Percentiles rank a stretch among this genome's conserved stretches.
phyloP scores from a whole-genome alignment of 2,888 invertebrate genomes.

The Apodemia hepburni region DNA sequence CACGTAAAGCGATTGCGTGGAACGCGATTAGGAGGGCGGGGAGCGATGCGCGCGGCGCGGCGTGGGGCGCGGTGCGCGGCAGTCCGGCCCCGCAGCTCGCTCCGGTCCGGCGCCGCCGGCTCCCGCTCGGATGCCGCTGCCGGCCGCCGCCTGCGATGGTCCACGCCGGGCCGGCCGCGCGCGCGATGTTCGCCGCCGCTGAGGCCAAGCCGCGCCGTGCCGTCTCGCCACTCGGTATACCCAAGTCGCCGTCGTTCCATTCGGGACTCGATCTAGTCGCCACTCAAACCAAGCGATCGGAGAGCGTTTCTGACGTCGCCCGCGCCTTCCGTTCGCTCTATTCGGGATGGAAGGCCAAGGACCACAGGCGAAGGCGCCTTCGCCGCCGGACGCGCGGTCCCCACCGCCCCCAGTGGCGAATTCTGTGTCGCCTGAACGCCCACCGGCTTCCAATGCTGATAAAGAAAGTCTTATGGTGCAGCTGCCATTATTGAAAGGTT shows the following conservation, averaged over 20 bases:
- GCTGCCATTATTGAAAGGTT: constrained; percentile 77
- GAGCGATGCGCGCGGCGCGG: constrained; percentile 31
- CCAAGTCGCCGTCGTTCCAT: constrained; percentile 94
- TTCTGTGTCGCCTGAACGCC: constrained; percentile 54
- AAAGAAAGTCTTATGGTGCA: constrained; percentile 73
- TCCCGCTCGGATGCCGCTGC: constrained; percentile 76
- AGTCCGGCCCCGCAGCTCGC: constrained; percentile 71
- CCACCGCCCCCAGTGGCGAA: constrained; percentile 54
- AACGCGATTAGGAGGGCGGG: constrained; percentile 24
- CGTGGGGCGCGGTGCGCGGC: constrained; percentile 46
- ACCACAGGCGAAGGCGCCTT: constrained; percentile 60
- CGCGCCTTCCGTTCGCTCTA: constrained; percentile 72
- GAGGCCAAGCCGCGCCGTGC: constrained; percentile 74
- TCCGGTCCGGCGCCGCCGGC: constrained; percentile 73
- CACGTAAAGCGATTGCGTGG: constrained; percentile 35
- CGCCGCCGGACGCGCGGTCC: constrained; percentile 67
- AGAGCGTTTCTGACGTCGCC: constrained; percentile 72
- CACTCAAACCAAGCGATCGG: constrained; percentile 75
- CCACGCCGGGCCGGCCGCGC: constrained; percentile 79
- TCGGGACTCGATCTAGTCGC: constrained; percentile 91
- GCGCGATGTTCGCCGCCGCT: constrained; percentile 77
- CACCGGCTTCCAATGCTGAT: constrained; percentile 52
- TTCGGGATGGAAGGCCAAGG: constrained; percentile 65
- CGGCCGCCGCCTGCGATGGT: constrained; percentile 79
- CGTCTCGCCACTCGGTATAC: constrained; percentile 85